phyloP scores from a whole-genome alignment of 2,113 vertebrate species.

The Chaetops frenatus region DNA sequence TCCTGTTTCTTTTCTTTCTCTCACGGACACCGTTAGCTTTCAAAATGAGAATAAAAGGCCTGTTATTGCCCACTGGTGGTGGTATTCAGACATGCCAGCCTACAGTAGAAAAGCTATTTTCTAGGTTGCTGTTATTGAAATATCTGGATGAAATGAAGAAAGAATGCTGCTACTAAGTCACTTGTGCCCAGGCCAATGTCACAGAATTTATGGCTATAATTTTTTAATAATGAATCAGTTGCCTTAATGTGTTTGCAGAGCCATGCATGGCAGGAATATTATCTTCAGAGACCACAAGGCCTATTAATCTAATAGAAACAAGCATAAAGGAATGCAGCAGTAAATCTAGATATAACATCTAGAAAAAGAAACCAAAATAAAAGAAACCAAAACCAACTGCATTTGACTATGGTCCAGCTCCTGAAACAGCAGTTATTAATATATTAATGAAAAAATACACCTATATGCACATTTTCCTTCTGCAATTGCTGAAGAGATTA shows the following conservation, averaged over 20 bases:
- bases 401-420: not conserved
- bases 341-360: not conserved
- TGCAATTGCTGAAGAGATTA: not conserved
- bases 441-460: not conserved
- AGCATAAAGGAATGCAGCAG: not conserved
- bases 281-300: not conserved
- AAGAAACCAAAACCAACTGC: fast-evolving
- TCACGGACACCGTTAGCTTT: not conserved
- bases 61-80: constrained; percentile 34
- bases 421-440: not conserved
- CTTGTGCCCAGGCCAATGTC: not conserved
- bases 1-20: not conserved
- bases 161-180: not conserved
- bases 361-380: not conserved
- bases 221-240: not conserved
- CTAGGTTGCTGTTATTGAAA: not conserved
- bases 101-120: not conserved
- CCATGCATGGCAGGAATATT: not conserved
- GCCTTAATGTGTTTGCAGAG: not conserved
- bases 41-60: not conserved
- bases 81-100: not conserved
- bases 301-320: not conserved
- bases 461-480: not conserved
- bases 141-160: not conserved
- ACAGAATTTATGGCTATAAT: not conserved